Evolutionary conservation across 2,113 vertebrate species (phyloP), one percentile per base, ranked within the genome.

Genomic region (Petroica traversi): DNA sequence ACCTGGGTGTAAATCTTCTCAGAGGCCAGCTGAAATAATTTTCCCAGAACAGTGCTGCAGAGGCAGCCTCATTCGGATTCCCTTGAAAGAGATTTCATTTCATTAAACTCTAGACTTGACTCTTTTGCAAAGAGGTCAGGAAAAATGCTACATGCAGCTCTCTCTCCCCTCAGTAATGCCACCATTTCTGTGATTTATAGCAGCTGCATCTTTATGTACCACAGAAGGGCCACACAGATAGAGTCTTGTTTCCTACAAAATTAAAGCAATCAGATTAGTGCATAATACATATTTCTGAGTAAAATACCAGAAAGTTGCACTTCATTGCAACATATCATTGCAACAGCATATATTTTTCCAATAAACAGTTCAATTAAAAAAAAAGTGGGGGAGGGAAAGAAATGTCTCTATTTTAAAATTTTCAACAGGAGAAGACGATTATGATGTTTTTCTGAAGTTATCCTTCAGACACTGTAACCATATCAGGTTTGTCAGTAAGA

Each of bases 91-190:
- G 95, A 94, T 97, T 97, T 97, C 31, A 86, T 98, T 97, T 97
- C 91, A 96, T 97, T 97, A 97, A 97, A 96, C 61, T 96, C 82
- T 89, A 96, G 90, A 94, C 91, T 98, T 97, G 84, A 97, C 96
- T 97, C 31, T 84, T 41, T 94, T 79, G 92, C 77, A 80, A 85
- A 92, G 91, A 96, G 92, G 93, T 95, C 73, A 80, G 34, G 71
- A 90, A 96, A 97, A 97, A 96, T 82, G 83, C 88, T 97, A 85
- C 64, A 82, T 77, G 26, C 4, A 17, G 36, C 67, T 88, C 66
- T 80, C 76, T 93, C 91, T 78, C 24, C 52, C 79, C 96, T 96
- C 59, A 85, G 57, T 92, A 94, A 95, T 92, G 78, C 75, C 87
- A 96, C 81, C 51, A 73, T 55, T 95, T 89, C 87, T 96, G 96